Evolutionary conservation across 2,797 vertebrate genomes (phyloP).

Genomic region (Hipposideros larvatus): DNA sequence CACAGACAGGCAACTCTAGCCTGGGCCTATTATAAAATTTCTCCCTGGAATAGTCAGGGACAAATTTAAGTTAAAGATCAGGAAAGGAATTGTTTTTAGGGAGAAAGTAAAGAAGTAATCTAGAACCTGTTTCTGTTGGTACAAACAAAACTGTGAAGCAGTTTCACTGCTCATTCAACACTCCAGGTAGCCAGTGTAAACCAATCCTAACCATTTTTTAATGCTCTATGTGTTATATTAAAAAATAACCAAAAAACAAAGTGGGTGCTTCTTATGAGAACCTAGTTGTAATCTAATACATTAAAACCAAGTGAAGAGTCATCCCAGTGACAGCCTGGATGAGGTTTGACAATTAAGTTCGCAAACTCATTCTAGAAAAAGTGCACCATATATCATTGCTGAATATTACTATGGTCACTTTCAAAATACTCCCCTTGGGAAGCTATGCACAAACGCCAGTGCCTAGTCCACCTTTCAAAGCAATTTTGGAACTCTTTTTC

Average conservation of each 20-base stretch:
- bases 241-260: background rate
- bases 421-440: too few species aligned
- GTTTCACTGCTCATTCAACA: background rate
- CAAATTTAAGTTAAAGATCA: constrained; percentile 11
- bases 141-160: background rate
- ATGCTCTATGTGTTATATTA: background rate
- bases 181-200: background rate
- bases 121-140: background rate
- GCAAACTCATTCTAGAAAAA: too few species aligned
- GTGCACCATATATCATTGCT: too few species aligned
- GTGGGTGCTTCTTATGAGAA: background rate
- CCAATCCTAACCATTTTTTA: background rate
- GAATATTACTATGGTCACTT: too few species aligned
- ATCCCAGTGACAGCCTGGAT: background rate
- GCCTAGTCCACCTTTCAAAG: too few species aligned
- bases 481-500: too few species aligned
- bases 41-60: background rate
- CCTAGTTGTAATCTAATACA: background rate
- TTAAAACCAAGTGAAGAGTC: background rate
- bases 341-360: too few species aligned
- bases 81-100: background rate
- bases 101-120: background rate
- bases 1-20: background rate
- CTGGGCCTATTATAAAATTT: background rate
- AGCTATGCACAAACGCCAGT: too few species aligned